Percentiles rank a stretch among this genome's conserved stretches.
These are phyloP conservation scores for Tachina lurida DNA, from an alignment of 2,888 invertebrate genomes.

Conservation along the genomic window DNA sequence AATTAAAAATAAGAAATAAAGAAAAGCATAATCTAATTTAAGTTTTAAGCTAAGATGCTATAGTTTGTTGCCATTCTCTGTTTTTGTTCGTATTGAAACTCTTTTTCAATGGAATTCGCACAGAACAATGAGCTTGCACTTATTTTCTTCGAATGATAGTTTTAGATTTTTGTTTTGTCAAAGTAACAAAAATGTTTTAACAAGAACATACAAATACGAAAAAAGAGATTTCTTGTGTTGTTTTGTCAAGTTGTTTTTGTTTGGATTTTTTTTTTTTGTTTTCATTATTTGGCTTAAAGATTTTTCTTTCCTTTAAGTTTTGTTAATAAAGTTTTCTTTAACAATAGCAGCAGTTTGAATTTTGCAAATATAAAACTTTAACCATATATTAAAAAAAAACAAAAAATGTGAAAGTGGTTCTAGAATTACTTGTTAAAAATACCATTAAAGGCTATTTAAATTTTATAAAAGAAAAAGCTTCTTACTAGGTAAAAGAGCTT, in stretches of 20 bases:
- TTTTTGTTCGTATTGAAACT: constrained; percentile 37
- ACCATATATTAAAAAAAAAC: too few species aligned
- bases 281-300: constrained; percentile 16
- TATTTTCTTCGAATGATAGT: constrained; percentile 82
- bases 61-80: constrained; percentile 7
- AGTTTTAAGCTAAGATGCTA: constrained; percentile 14
- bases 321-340: constrained; percentile 67
- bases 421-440: too few species aligned
- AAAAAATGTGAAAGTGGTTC: too few species aligned
- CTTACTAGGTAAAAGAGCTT: too few species aligned
- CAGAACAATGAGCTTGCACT: constrained; percentile 81
- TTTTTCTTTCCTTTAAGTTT: constrained; percentile 56
- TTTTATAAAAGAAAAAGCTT: too few species aligned
- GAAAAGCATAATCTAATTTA: neutral
- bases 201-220: constrained; percentile 83
- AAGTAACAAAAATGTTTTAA: constrained; percentile 76
- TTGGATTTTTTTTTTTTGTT: constrained; percentile 65
- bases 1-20: constrained; percentile 7
- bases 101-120: constrained; percentile 72
- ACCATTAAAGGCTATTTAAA: too few species aligned
- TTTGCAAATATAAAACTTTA: neutral
- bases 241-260: constrained; percentile 60
- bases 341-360: neutral
- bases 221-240: constrained; percentile 81
- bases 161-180: constrained; percentile 76